phyloP scores from a whole-genome alignment of 2,888 invertebrate species.

The Polyploca ridens region DNA sequence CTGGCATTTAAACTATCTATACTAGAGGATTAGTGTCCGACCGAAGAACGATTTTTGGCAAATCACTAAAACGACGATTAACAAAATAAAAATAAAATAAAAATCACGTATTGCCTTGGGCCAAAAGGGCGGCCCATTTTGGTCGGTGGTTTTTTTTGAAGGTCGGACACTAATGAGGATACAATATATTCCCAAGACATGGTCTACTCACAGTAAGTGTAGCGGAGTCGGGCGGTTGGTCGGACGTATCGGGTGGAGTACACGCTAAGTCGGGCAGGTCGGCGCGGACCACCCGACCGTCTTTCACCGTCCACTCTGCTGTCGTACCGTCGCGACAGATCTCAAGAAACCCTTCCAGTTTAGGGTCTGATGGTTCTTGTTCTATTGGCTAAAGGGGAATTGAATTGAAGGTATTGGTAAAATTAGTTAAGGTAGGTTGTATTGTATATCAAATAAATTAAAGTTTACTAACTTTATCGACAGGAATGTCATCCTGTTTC shows the following conservation, averaged over 20 bases:
- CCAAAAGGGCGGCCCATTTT: too few relatives aligned
- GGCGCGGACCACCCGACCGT: slow-evolving; percentile 78
- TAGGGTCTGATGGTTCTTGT: slow-evolving; percentile 45
- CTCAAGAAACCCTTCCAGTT: slow-evolving; percentile 79
- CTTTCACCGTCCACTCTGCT: slow-evolving; percentile 85
- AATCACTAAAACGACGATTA: too few relatives aligned
- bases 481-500: slow-evolving; percentile 70
- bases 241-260: slow-evolving; percentile 84
- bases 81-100: too few relatives aligned
- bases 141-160: too few relatives aligned
- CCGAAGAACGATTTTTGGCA: too few relatives aligned
- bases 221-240: slow-evolving; percentile 43
- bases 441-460: not conserved
- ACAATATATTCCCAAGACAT: too few relatives aligned
- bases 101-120: too few relatives aligned
- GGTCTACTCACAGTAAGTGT: slow-evolving; percentile 56
- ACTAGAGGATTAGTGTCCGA: too few relatives aligned
- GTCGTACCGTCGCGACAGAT: slow-evolving; percentile 85
- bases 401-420: not conserved
- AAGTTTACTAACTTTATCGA: slow-evolving; percentile 60
- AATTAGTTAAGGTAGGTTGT: not conserved
- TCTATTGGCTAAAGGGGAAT: slow-evolving; percentile 49
- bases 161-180: too few relatives aligned
- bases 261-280: slow-evolving; percentile 85
- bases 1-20: too few relatives aligned